Evolutionary conservation across 2,113 vertebrate species (phyloP), one percentile per base, ranked within the genome.

Genomic region (Ramphastos sulfuratus): DNA sequence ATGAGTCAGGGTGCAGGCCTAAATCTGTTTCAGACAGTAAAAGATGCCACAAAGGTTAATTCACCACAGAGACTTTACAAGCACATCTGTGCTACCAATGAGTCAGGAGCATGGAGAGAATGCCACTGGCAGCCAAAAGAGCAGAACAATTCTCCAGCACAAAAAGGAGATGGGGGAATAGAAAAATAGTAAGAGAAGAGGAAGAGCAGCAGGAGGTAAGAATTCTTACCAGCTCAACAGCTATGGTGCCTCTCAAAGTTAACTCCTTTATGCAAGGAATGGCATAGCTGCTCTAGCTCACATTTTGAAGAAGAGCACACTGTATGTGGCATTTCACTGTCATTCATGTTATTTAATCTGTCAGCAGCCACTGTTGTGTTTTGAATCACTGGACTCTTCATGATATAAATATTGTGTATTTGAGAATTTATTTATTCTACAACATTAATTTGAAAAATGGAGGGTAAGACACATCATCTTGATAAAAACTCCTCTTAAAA

Each of bases 401-500:
- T 82, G 21, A 7, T 60, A 44, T 18, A 92, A 69, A 44, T 39
- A 44, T 37, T 44, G 3, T 27, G 64, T 75, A 1, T 81, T 89
- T 72, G 7, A 25, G 25, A 81, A 14, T 56, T 60, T 84, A 8
- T 74, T 89, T 75, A 48, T 61, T 73, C 23, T 69, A 23, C 31
- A 52, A 3, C 15, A 46, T 48, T 67, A 67, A 23, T 11, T 78
- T 58, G 25, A 9, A 52, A 65, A 85, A 37, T 2, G 3, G 1
- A 0, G 3, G 70, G 71, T 24, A 59, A 75, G 31, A 39, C 4
- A 6, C 30, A 24, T 1, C 15, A 0, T 60, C 13, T 69, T 46
- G 60, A 9, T 6, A 72, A 87, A 63, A 67, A 9, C 2, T 71
- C 8, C 15, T 11, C 67, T 71, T 64, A 75, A 67, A 72, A 65